A percentile compares a stretch with the other conserved stretches of the same genome.
Conservation (phyloP, 2,888 invertebrate genomes). For the Cerastoderma edule region DNA sequence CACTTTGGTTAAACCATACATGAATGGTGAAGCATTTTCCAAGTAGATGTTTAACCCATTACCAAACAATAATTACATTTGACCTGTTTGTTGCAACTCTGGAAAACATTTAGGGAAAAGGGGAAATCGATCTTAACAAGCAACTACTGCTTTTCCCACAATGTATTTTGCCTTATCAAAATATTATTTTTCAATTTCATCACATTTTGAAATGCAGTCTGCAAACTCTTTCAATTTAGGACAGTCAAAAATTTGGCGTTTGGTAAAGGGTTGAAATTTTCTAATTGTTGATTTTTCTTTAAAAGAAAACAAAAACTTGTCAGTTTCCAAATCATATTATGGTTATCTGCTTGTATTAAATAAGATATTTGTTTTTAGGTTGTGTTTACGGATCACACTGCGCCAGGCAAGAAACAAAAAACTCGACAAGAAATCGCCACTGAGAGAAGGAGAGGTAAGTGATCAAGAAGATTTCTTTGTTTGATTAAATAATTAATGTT, state of each 20-base stretch:
- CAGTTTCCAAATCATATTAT: too few relatives aligned
- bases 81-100: too few relatives aligned
- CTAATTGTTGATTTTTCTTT: too few relatives aligned
- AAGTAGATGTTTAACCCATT: too few relatives aligned
- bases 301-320: too few relatives aligned
- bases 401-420: conserved; percentile 58
- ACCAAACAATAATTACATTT: neutral
- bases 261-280: neutral
- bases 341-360: too few relatives aligned
- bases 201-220: conserved; percentile 6
- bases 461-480: neutral
- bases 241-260: neutral
- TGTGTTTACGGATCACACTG: conserved; percentile 70
- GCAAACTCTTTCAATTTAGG: neutral
- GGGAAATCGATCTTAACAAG: neutral
- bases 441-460: conserved; percentile 67
- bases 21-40: too few relatives aligned
- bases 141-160: neutral
- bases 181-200: too few relatives aligned
- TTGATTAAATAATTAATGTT: neutral
- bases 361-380: conserved; percentile 60
- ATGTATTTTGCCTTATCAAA: too few relatives aligned
- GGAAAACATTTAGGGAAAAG: neutral
- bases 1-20: too few relatives aligned
- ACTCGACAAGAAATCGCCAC: conserved; percentile 71